These are phyloP conservation scores for Hiodon alosoides DNA, from an alignment of 2,113 vertebrate genomes.

Conservation along the genomic window DNA sequence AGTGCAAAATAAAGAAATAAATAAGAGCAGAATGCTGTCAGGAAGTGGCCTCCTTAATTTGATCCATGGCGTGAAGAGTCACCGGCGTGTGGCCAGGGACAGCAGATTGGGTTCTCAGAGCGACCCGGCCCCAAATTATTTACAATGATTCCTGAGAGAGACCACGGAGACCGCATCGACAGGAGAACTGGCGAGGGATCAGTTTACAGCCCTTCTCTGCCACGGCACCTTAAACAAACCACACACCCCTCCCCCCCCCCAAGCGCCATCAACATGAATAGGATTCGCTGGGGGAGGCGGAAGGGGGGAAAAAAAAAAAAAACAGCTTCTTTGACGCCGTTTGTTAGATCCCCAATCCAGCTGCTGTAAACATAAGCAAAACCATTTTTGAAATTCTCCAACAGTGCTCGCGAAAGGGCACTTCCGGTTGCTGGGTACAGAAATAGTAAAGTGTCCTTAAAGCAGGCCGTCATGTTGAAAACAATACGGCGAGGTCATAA, in stretches of 20 bases:
- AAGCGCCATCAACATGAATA: constrained; percentile 9
- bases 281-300: background rate
- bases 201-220: constrained; percentile 17
- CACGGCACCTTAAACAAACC: constrained; percentile 25
- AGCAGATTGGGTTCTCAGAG: background rate
- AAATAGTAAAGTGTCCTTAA: background rate
- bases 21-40: background rate
- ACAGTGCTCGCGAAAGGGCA: background rate
- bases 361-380: background rate
- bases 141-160: background rate
- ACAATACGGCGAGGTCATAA: background rate
- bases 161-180: background rate
- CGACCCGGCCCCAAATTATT: background rate
- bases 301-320: background rate
- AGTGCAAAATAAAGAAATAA: background rate
- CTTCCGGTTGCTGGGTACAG: background rate
- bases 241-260: constrained; percentile 19
- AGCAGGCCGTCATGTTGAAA: background rate
- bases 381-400: background rate
- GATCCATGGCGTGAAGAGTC: background rate
- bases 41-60: constrained; percentile 3
- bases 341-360: background rate
- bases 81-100: background rate
- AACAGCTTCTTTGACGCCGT: background rate
- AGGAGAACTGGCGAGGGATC: background rate